Conservation (phyloP, 1,140 invertebrate genomes). For the Homarus americanus region DNA sequence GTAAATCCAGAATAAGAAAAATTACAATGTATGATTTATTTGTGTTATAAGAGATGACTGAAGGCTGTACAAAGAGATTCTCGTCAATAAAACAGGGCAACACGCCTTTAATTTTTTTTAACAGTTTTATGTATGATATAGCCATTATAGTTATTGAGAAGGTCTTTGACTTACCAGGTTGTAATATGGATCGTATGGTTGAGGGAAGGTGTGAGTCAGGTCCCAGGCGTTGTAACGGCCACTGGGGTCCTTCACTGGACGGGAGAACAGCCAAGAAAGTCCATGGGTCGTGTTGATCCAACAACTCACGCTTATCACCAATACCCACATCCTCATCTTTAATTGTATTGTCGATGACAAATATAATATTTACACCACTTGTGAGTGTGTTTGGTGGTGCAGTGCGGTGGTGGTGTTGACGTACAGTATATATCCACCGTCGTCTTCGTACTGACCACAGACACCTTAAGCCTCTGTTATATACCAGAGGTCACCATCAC, state of each 20-base stretch:
- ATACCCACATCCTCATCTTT: background rate
- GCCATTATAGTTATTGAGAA: background rate
- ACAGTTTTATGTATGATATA: too few relatives aligned
- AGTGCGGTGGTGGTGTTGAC: too few relatives aligned
- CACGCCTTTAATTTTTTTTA: too few relatives aligned
- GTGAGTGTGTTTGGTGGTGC: too few relatives aligned
- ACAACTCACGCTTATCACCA: background rate
- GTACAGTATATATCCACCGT: background rate
- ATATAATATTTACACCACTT: background rate
- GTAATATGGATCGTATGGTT: constrained; percentile 17
- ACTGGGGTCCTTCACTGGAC: background rate
- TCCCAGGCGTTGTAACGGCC: constrained; percentile 21
- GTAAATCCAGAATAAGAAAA: too few relatives aligned
- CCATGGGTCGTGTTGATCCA: background rate
- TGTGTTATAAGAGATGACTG: too few relatives aligned
- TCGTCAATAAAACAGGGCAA: too few relatives aligned
- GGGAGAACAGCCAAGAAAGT: background rate
- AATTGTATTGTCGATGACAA: background rate
- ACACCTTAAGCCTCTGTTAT: background rate
- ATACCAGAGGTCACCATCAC: background rate
- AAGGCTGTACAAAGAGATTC: too few relatives aligned
- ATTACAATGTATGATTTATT: too few relatives aligned
- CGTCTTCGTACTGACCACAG: background rate
- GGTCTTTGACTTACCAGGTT: background rate
- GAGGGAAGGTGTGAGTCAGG: background rate